Percentiles rank a stretch among this genome's conserved stretches.
Conservation (phyloP, 2,888 invertebrate genomes). For the Lepidocyrtinus sp. region DNA sequence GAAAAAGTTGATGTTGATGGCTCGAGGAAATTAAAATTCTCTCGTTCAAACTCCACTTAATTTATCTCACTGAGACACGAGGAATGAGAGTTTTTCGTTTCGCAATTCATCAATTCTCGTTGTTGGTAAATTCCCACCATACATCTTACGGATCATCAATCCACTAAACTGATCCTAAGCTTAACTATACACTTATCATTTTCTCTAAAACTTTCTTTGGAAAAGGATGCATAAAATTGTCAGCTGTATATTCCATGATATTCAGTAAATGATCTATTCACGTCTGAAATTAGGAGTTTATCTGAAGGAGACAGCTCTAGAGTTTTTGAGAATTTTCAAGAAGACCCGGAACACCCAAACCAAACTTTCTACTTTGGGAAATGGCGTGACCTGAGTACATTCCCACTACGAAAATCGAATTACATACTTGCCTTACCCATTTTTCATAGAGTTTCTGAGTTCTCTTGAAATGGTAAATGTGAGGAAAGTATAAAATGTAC, state of each 20-base stretch:
- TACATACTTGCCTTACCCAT: conserved; percentile 67
- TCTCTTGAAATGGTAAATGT: too few species aligned
- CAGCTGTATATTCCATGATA: conserved; percentile 53
- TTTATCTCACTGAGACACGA: conserved; percentile 70
- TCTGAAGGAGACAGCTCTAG: too few species aligned
- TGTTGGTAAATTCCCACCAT: conserved; percentile 70
- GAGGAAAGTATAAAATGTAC: too few species aligned
- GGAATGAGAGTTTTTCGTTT: conserved; percentile 70
- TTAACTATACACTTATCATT: background rate
- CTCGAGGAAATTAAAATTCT: conserved; percentile 70
- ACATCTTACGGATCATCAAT: conserved; percentile 70
- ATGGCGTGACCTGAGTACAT: conserved; percentile 70
- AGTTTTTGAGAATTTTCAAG: too few species aligned
- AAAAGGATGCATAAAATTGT: conserved; percentile 36
- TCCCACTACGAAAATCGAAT: conserved; percentile 69
- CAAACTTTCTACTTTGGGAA: too few species aligned
- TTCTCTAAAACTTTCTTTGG: background rate
- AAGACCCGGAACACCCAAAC: too few species aligned
- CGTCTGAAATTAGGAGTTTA: too few species aligned
- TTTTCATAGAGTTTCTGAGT: conserved; percentile 59
- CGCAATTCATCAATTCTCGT: conserved; percentile 70
- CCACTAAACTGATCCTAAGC: conserved; percentile 40
- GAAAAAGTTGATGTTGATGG: conserved; percentile 54
- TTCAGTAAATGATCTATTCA: conserved; percentile 44
- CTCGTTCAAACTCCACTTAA: conserved; percentile 67